Conservation (phyloP, 2,113 vertebrate species). For the Varanus salvator region DNA sequence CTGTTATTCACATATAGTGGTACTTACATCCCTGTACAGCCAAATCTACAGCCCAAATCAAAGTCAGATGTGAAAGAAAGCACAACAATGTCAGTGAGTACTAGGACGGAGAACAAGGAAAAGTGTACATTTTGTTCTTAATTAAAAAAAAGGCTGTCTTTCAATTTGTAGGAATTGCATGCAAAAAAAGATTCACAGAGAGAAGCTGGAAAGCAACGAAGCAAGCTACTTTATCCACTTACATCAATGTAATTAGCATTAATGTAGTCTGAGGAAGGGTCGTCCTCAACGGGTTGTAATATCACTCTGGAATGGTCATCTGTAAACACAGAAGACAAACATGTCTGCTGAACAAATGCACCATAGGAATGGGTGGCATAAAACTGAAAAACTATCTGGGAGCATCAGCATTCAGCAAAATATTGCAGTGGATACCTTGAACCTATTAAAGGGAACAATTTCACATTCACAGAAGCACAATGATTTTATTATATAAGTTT, state of each 20-base stretch:
- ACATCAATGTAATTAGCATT: slow-evolving; percentile 99
- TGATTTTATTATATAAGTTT: background rate
- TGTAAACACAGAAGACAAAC: slow-evolving; percentile 69
- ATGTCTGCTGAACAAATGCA: background rate
- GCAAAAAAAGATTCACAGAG: slow-evolving; percentile 84
- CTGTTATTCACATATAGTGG: slow-evolving; percentile 91
- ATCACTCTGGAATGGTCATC: slow-evolving; percentile 99
- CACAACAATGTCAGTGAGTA: slow-evolving; percentile 95
- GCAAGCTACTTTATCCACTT: slow-evolving; percentile 87
- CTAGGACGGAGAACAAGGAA: slow-evolving; percentile 88
- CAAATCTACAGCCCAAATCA: slow-evolving; percentile 99
- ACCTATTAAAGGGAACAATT: background rate
- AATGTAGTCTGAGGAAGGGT: slow-evolving; percentile 99
- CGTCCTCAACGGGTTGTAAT: slow-evolving; percentile 96
- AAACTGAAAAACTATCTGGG: slow-evolving; percentile 30
- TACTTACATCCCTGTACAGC: slow-evolving; percentile 99
- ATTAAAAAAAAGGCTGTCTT: slow-evolving; percentile 82
- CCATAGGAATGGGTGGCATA: background rate
- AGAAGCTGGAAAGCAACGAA: slow-evolving; percentile 74
- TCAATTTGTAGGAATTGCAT: slow-evolving; percentile 83
- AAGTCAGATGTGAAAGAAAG: slow-evolving; percentile 99
- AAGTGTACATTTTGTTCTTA: slow-evolving; percentile 87
- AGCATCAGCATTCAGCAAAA: background rate
- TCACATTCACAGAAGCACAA: background rate
- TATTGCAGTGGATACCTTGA: background rate